Evolutionary conservation across 1,140 invertebrate species (phyloP).

Genomic region (Tetramorium parvispinum): DNA sequence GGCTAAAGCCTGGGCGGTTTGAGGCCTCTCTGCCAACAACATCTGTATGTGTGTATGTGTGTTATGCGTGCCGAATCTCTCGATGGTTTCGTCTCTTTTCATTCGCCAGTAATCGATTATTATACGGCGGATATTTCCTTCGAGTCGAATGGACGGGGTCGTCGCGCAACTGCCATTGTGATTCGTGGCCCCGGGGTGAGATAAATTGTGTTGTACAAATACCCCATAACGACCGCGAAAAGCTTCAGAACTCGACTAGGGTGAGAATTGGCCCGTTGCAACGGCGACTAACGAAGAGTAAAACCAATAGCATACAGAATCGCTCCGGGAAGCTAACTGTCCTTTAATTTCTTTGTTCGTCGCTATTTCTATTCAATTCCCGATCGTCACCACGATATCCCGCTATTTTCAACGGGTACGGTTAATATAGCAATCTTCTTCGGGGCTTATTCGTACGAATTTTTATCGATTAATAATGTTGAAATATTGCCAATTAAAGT

Average conservation of each 20-base stretch:
- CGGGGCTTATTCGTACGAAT: neutral
- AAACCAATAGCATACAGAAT: constrained; percentile 61
- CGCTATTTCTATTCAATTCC: constrained; percentile 40
- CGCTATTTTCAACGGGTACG: neutral
- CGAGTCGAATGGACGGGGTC: constrained; percentile 48
- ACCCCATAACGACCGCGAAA: constrained; percentile 64
- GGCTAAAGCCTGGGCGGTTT: no score
- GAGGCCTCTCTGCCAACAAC: neutral
- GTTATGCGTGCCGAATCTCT: constrained; percentile 42
- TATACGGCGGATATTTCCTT: constrained; percentile 70
- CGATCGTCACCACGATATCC: constrained; percentile 15
- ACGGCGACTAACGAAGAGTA: constrained; percentile 22
- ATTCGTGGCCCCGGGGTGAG: constrained; percentile 58
- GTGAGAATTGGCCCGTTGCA: constrained; percentile 60
- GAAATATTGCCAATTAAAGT: constrained; percentile 24
- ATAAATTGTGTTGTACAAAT: constrained; percentile 80
- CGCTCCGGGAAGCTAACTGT: constrained; percentile 66
- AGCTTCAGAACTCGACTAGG: constrained; percentile 36
- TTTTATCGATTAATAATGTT: constrained; percentile 27
- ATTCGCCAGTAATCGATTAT: constrained; percentile 77
- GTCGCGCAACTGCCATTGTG: constrained; percentile 67
- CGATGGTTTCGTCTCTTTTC: constrained; percentile 75
- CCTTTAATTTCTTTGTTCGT: constrained; percentile 68
- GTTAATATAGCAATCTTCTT: constrained; percentile 9
- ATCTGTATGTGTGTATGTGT: neutral